These are phyloP conservation scores for Chloropsis cyanopogon DNA, from an alignment of 2,113 vertebrate species.

Conservation along the genomic window DNA sequence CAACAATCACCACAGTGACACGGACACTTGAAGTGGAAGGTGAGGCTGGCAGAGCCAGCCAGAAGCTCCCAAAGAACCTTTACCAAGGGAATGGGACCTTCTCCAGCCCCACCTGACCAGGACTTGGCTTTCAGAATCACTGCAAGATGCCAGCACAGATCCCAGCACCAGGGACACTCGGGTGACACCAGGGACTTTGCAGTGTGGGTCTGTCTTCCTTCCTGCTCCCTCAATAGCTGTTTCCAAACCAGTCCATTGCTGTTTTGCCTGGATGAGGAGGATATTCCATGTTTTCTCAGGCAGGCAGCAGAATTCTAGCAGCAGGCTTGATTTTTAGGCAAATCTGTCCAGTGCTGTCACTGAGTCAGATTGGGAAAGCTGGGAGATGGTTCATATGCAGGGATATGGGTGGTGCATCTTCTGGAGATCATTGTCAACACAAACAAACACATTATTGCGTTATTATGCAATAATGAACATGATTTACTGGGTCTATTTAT, in stretches of 20 bases:
- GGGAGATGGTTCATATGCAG: not conserved
- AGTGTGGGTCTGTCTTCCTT: rapidly evolving
- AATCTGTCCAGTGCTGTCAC: not conserved
- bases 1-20: not conserved
- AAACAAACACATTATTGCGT: not conserved
- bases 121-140: not conserved
- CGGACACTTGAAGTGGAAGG: rapidly evolving
- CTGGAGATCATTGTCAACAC: not conserved
- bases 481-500: not conserved
- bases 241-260: not conserved
- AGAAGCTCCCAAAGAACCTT: not conserved
- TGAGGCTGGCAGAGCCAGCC: not conserved
- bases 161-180: rapidly evolving
- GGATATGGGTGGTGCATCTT: not conserved
- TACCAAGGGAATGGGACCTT: not conserved
- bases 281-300: not conserved
- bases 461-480: not conserved
- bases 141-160: not conserved
- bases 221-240: not conserved
- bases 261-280: not conserved
- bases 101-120: not conserved
- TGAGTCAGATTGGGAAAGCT: not conserved
- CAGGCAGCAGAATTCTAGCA: not conserved
- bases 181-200: not conserved
- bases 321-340: not conserved